Percentiles rank a stretch among this genome's conserved stretches.
These are phyloP conservation scores for Oceanodroma leucorhoa DNA, from an alignment of 2,797 vertebrate genomes.

Conservation along the genomic window DNA sequence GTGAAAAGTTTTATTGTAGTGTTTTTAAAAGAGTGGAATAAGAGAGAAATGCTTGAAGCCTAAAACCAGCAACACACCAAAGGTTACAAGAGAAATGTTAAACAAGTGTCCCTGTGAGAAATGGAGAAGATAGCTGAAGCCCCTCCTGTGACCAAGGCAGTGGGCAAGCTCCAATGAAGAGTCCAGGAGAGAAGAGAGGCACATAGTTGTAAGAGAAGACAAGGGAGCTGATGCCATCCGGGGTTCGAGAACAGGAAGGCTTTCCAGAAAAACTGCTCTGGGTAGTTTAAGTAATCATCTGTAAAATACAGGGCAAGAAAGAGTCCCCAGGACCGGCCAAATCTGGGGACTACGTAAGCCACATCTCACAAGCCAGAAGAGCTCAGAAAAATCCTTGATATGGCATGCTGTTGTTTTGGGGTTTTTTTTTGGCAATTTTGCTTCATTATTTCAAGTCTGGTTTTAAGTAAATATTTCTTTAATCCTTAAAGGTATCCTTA, in stretches of 20 bases:
- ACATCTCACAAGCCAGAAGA: not conserved
- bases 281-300: not conserved
- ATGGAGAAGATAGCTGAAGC: not conserved
- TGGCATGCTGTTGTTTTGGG: not conserved
- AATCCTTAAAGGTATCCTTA: not conserved
- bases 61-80: not conserved
- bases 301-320: not conserved
- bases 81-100: not conserved
- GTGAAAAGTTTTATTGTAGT: not conserved
- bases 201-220: not conserved
- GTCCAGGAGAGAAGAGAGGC: not conserved
- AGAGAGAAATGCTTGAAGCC: not conserved
- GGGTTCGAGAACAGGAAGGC: rapidly evolving
- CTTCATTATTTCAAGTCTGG: not conserved
- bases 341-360: not conserved
- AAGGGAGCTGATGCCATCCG: not conserved
- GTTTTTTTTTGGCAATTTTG: not conserved
- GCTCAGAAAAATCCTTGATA: not conserved
- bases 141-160: not conserved
- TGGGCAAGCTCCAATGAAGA: not conserved
- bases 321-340: rapidly evolving
- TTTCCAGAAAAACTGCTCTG: not conserved
- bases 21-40: not conserved
- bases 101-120: not conserved
- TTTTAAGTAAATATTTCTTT: not conserved